Evolutionary conservation across 2,113 vertebrate species (phyloP).

Genomic region (Gymnocephalus cernua): DNA sequence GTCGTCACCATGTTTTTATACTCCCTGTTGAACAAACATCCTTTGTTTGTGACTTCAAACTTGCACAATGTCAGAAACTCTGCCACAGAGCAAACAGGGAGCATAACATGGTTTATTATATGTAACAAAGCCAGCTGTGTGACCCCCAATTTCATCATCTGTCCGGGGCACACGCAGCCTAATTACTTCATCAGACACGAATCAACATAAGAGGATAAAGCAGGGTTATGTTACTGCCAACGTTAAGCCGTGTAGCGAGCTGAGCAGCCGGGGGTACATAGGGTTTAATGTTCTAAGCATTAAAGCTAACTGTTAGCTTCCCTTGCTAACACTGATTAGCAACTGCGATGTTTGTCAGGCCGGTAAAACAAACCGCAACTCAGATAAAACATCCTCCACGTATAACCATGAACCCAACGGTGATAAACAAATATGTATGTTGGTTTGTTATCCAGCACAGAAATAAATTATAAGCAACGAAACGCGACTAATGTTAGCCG

Average conservation of each 20-base stretch:
- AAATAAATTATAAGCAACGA: background rate
- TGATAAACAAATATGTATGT: fast-evolving
- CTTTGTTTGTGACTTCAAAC: conserved; percentile 45
- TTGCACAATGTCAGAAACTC: conserved; percentile 16
- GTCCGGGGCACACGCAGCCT: background rate
- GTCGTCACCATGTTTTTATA: background rate
- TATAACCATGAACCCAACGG: fast-evolving
- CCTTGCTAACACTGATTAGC: background rate
- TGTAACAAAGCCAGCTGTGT: conserved; percentile 15
- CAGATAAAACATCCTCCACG: fast-evolving
- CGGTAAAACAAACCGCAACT: background rate
- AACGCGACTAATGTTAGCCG: conserved; percentile 33
- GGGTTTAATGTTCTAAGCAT: background rate
- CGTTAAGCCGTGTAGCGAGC: background rate
- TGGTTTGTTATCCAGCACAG: background rate
- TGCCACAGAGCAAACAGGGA: background rate
- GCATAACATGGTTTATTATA: background rate
- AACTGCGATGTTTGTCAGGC: conserved; percentile 15
- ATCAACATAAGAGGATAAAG: conserved; percentile 41
- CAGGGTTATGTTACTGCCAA: background rate
- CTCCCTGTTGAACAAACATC: conserved; percentile 22
- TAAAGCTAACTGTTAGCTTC: conserved; percentile 23
- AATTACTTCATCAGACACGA: conserved; percentile 19
- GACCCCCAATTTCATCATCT: conserved; percentile 21
- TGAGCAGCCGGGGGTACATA: background rate